Conservation (phyloP, 2,113 vertebrate species). For the Gobiocypris rarus region DNA sequence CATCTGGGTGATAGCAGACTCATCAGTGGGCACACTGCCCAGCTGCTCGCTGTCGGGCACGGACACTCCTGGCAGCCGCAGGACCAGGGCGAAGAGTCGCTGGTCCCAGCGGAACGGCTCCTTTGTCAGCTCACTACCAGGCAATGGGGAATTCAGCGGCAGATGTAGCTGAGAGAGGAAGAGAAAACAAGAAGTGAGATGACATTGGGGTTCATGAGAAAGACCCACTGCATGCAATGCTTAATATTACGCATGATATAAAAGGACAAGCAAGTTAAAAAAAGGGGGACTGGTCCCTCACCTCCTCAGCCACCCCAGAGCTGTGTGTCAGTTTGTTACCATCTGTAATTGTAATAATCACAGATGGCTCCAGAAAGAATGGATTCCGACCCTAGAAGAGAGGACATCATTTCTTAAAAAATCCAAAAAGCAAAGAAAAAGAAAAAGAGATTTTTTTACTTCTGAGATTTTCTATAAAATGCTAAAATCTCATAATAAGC, state of each 20-base stretch:
- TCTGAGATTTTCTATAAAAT: too few species aligned
- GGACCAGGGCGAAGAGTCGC: conserved; percentile 92
- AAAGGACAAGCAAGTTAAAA: neutral
- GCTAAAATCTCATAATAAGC: too few species aligned
- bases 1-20: conserved; percentile 98
- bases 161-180: conserved; percentile 83
- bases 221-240: neutral
- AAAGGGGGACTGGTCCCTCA: conserved; percentile 66
- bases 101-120: conserved; percentile 99
- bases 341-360: conserved; percentile 98
- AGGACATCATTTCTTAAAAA: conserved; percentile 47
- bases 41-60: conserved; percentile 91
- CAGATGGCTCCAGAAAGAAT: conserved; percentile 96
- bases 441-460: too few species aligned
- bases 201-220: neutral
- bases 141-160: conserved; percentile 92
- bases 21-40: conserved; percentile 94
- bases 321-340: conserved; percentile 96
- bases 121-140: conserved; percentile 97
- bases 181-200: neutral
- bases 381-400: conserved; percentile 91
- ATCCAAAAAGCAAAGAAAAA: neutral
- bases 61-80: conserved; percentile 91
- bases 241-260: neutral
- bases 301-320: conserved; percentile 94